Base-by-base conservation (phyloP, 2,888 invertebrate genomes). In the Apodemia mormo region DNA sequence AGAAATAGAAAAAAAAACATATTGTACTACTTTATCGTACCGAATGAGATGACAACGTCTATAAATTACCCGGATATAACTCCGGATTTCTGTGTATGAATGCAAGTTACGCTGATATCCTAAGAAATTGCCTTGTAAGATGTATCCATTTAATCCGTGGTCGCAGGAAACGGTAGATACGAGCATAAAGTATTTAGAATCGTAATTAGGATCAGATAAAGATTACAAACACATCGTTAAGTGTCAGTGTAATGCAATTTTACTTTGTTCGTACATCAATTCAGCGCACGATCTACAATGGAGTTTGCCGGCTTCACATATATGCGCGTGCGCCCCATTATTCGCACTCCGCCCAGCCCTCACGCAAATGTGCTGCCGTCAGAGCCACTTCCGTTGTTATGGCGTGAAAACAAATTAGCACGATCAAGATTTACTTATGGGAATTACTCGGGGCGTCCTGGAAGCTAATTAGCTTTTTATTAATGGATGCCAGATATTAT, bases 221-320 rank as follows among this genome's bases (percentile, higher is more conserved):
- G 33, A 67, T 52, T 54, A 67, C 49, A 14, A 49, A 49, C 49
- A 49, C 49, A 49, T 49, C 49, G 49, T 49, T 22, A 68, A 71
- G 69, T 72, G 71, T 69, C 74, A 71, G 72, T 72, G 71, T 72
- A 72, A 70, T 66, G 70, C 71, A 71, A 69, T 71, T 72, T 75
- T 70, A 70, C 71, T 79, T 80, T 78, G 79, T 77, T 71, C 71
- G 77, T 73, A 76, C 75, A 77, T 80, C 80, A 81, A 83, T 84
- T 86, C 82, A 75, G 80, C 73, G 78, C 84, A 85, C 85, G 85
- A 78, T 66, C 68, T 72, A 79, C 82, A 85, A 83, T 81, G 81
- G 81, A 74, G 80, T 79, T 73, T 77, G 78, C 12, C 58, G 56
- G 30, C 58, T 29, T 30, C 33, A 12, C 58, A 58, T 58, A 12